Evolutionary conservation across 2,888 invertebrate species (phyloP).

Genomic region (Koerneria pararmatus): DNA sequence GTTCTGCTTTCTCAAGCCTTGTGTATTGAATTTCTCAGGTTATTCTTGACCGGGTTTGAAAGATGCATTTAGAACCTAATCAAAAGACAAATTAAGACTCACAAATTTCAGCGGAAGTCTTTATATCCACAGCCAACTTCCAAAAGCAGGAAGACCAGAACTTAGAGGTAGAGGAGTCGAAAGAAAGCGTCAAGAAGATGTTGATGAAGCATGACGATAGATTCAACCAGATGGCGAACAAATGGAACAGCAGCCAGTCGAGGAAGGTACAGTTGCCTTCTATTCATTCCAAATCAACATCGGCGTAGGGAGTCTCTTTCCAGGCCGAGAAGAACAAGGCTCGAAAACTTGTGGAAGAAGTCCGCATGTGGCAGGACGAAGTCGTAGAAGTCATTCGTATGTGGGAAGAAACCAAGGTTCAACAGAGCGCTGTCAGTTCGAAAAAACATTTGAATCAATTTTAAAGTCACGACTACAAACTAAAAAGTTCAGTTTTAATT

Average conservation of each 20-base stretch:
- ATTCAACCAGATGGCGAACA: conserved; percentile 42
- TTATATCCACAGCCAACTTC: conserved; percentile 39
- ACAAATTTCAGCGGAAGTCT: conserved; percentile 44
- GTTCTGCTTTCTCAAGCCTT: too few species aligned
- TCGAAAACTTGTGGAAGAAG: conserved; percentile 9
- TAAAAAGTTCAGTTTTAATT: background rate
- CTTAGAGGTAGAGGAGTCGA: conserved; percentile 24
- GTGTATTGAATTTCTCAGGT: too few species aligned
- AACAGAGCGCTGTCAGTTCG: background rate
- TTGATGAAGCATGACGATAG: conserved; percentile 45
- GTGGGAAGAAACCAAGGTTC: conserved; percentile 7
- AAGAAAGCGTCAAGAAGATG: conserved; percentile 39
- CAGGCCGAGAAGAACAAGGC: conserved; percentile 4
- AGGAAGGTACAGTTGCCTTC: conserved; percentile 34
- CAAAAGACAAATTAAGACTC: too few species aligned
- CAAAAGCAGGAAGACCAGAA: conserved; percentile 36
- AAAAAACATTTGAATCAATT: background rate
- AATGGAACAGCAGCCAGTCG: conserved; percentile 49
- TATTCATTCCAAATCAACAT: too few species aligned
- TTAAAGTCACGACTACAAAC: background rate
- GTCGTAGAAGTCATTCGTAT: conserved; percentile 28
- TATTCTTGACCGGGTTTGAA: too few species aligned
- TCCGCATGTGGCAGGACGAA: conserved; percentile 18
- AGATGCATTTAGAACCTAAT: too few species aligned
- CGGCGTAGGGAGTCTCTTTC: too few species aligned